Percentiles rank a stretch among this genome's conserved stretches.
These are phyloP conservation scores for Cynaeus angustus DNA, from an alignment of 2,888 invertebrate genomes.

Conservation along the genomic window DNA sequence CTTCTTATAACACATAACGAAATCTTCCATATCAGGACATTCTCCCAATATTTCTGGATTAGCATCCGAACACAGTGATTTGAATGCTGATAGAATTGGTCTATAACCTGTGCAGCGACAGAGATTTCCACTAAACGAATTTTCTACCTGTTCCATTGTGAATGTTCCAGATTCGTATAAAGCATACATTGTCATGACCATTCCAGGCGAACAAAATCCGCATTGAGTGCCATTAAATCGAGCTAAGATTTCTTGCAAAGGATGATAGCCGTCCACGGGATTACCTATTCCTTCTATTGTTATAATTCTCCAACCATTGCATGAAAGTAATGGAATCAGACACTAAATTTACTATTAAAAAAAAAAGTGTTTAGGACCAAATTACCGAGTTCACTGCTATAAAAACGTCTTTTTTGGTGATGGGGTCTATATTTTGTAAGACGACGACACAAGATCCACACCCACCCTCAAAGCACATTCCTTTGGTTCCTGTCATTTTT, in stretches of 20 bases:
- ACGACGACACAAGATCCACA: slow-evolving; percentile 81
- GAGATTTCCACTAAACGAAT: slow-evolving; percentile 81
- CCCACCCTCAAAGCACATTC: slow-evolving; percentile 83
- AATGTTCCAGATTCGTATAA: slow-evolving; percentile 69
- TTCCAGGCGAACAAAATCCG: slow-evolving; percentile 83
- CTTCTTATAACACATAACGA: slow-evolving; percentile 57
- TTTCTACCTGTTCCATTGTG: slow-evolving; percentile 78
- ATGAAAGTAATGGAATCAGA: slow-evolving; percentile 73
- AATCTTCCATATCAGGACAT: slow-evolving; percentile 71
- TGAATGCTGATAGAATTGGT: slow-evolving; percentile 79
- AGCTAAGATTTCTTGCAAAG: slow-evolving; percentile 76
- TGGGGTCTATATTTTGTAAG: slow-evolving; percentile 71
- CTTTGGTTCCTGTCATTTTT: slow-evolving; percentile 76
- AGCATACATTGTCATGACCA: slow-evolving; percentile 85
- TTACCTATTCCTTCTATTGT: slow-evolving; percentile 83
- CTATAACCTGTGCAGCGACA: slow-evolving; percentile 83
- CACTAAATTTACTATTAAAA: slow-evolving; percentile 67
- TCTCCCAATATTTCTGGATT: slow-evolving; percentile 63
- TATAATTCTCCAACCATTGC: slow-evolving; percentile 78
- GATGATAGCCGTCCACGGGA: slow-evolving; percentile 76
- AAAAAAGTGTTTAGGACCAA: slow-evolving; percentile 60
- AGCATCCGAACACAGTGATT: slow-evolving; percentile 75
- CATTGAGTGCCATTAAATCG: slow-evolving; percentile 80
- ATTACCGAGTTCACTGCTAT: slow-evolving; percentile 80
- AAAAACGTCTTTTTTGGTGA: slow-evolving; percentile 72